Base-by-base conservation (phyloP, 2,113 vertebrate genomes). In the Bothrops jararaca region DNA sequence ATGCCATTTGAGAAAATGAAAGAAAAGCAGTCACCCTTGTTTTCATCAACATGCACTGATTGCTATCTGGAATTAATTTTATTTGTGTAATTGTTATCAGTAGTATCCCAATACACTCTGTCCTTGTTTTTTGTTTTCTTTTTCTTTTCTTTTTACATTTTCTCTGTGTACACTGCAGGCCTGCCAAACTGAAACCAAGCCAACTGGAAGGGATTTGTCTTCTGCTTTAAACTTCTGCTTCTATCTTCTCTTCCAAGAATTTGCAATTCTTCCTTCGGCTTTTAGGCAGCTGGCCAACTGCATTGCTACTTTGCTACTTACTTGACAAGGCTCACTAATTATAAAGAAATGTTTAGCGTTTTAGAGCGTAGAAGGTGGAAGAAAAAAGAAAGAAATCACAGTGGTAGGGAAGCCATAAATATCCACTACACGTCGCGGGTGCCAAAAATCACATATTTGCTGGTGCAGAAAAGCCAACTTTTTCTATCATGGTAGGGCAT, bases 261-360 rank as follows among this genome's bases (percentile, higher is more conserved):
- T 95, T 96, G 93, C 95, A 95, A 87, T 95, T 95, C 93, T 95
- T 93, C 56, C 95, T 96, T 96, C 89, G 93, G 86, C 54, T 96
- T 91, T 95, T 94, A 93, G 95, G 96, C 96, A 92, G 58, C 85
- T 86, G 94, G 96, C 96, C 96, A 96, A 53, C 85, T 94, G 91
- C 74, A 91, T 92, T 86, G 93, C 85, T 93, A 86, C 92, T 95
- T 94, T 96, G 5, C 92, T 80, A 94, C 57, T 94, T 90, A 90
- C 94, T 96, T 96, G 95, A 96, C 92, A 96, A 93, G 93, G 64
- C 89, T 95, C 94, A 91, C 93, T 96, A 96, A 96, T 96, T 96
- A 95, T 94, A 91, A 93, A 93, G 87, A 95, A 95, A 95, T 95
- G 95, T 90, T 95, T 89, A 95, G 86, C 48, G 7, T 39, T 94